Percentiles rank a stretch among this genome's conserved stretches.
Conservation (phyloP, 2,797 vertebrate species). For the Chelmon rostratus region DNA sequence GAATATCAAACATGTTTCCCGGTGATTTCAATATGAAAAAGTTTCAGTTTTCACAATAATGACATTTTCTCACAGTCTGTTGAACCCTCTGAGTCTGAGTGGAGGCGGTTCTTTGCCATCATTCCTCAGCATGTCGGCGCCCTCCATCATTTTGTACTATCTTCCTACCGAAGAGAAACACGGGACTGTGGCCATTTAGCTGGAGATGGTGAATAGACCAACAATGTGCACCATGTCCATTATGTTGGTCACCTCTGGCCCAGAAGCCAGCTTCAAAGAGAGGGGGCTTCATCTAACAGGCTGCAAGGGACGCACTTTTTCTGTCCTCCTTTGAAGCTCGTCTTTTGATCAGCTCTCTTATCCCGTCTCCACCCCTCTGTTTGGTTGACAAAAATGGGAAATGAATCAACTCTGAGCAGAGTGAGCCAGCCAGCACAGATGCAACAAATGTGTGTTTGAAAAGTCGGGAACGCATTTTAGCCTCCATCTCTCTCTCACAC, state of each 20-base stretch:
- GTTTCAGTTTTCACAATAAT: conserved; percentile 17
- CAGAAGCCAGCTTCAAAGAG: conserved; percentile 79
- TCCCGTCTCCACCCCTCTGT: conserved; percentile 67
- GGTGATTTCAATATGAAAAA: conserved; percentile 19
- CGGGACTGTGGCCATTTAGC: conserved; percentile 49
- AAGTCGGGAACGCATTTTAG: conserved; percentile 54
- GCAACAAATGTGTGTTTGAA: conserved; percentile 67
- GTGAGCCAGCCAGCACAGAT: conserved; percentile 59
- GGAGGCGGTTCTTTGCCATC: conserved; percentile 7
- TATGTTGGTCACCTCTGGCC: conserved; percentile 81
- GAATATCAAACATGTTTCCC: conserved; percentile 26
- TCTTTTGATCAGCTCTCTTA: conserved; percentile 84
- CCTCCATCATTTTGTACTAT: conserved; percentile 39
- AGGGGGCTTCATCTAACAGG: conserved; percentile 74
- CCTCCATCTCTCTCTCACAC: conserved; percentile 9
- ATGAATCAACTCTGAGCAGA: conserved; percentile 66
- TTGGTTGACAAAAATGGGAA: conserved; percentile 68
- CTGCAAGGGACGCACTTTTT: conserved; percentile 72
- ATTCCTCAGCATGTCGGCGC: conserved; percentile 5
- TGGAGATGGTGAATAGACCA: conserved; percentile 45
- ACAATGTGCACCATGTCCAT: conserved; percentile 72
- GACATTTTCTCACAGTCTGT: not conserved
- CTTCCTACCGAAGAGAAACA: conserved; percentile 50
- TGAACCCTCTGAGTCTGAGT: conserved; percentile 3
- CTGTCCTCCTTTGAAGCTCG: conserved; percentile 83